Percentiles rank a stretch among this genome's conserved stretches.
These are phyloP conservation scores for Agrochola lychnidis DNA, from an alignment of 2,888 invertebrate species.

Conservation along the genomic window DNA sequence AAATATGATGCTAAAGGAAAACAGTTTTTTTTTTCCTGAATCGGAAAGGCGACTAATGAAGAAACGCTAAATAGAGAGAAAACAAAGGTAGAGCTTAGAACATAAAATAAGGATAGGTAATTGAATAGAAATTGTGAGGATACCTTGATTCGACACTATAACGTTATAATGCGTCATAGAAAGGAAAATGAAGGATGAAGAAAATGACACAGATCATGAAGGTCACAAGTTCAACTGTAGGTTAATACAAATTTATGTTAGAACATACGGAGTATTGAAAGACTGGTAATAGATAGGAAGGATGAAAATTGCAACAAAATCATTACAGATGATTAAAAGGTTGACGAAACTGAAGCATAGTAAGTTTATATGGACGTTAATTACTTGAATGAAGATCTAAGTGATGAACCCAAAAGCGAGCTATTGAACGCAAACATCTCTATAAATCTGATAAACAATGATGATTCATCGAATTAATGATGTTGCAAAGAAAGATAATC, in stretches of 20 bases:
- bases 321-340: background rate
- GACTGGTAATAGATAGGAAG: background rate
- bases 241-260: background rate
- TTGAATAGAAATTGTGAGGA: background rate
- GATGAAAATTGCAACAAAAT: background rate
- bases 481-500: background rate
- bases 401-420: background rate
- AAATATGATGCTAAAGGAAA: background rate
- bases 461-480: constrained; percentile 6
- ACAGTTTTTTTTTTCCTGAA: too few species aligned
- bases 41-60: background rate
- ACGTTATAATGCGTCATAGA: background rate
- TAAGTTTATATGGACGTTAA: background rate
- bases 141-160: background rate
- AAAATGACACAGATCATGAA: background rate
- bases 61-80: background rate
- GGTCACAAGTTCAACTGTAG: background rate
- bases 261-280: background rate
- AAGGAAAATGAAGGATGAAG: background rate
- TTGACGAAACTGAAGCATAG: background rate
- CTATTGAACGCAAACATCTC: background rate
- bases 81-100: too few species aligned
- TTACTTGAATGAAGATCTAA: background rate
- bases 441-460: background rate
- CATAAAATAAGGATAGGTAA: too few species aligned